Base-by-base conservation (phyloP, 2,113 vertebrate genomes). In the Turdus rufiventris region DNA sequence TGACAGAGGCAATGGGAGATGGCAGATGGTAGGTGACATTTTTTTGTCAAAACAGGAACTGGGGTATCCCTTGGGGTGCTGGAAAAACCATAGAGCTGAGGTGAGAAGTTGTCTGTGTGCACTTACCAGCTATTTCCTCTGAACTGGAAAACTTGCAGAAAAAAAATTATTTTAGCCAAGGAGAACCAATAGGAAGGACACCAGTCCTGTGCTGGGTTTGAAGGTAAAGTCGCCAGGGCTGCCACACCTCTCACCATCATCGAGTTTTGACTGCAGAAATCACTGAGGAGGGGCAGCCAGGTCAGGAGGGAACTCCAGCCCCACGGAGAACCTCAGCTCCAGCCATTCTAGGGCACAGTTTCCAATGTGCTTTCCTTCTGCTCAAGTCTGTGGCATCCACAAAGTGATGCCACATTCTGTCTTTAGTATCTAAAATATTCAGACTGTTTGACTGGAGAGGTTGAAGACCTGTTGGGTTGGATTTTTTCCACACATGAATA, bases 1-100 rank as follows among this genome's bases (percentile, higher is more conserved):
- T 90, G 94, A 86, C 62, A 88, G 90, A 92, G 92, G 91, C 85
- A 74, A 19, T 38, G 84, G 91, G 80, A 86, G 61, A 47, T 79
- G 93, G 95, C 93, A 97, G 95, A 93, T 96, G 93, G 91, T 86
- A 34, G 91, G 82, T 94, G 85, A 82, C 83, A 87, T 93, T 91
- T 97, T 85, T 94, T 97, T 95, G 94, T 91, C 91, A 76, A 68
- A 94, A 86, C 82, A 90, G 67, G 81, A 80, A 77, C 75, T 60
- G 53, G 77, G 42, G 94, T 56, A 71, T 88, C 94, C 93, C 93
- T 80, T 67, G 93, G 87, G 95, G 43, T 73, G 72, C 72, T 86
- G 90, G 34, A 63, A 74, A 61, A 67, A 10, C 75, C 45, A 5
- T 14, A 11, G 18, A 83, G 91, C 75, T 88, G 72, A 90, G 85